Evolutionary conservation across 2,113 vertebrate species (phyloP).

Genomic region (Motacilla alba): DNA sequence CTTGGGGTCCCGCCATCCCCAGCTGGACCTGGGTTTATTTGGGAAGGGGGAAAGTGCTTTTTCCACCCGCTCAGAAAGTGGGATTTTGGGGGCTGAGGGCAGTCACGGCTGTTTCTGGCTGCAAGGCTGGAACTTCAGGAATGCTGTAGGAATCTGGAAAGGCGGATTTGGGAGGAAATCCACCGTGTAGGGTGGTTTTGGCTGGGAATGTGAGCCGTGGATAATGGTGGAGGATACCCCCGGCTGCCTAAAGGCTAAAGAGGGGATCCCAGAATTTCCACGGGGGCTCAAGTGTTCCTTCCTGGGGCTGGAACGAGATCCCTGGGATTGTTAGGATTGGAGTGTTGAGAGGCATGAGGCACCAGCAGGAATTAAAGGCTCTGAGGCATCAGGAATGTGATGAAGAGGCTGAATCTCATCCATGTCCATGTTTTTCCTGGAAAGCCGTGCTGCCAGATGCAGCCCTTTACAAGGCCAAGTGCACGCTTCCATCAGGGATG

Average conservation of each 20-base stretch:
- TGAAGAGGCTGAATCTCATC: not conserved
- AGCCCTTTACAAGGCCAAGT: not conserved
- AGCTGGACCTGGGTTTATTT: not conserved
- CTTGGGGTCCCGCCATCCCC: conserved; percentile 21
- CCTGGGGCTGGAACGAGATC: not conserved
- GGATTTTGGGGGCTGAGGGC: not conserved
- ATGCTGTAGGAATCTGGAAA: not conserved
- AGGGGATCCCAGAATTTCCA: not conserved
- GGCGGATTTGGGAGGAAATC: conserved; percentile 18
- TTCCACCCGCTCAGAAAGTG: accelerated
- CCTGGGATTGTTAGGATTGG: not conserved
- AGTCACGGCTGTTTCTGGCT: not conserved
- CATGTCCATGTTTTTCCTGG: not conserved
- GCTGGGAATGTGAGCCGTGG: not conserved
- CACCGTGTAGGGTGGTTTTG: not conserved
- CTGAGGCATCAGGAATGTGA: not conserved
- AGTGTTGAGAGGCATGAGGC: not conserved
- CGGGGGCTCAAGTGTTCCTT: not conserved
- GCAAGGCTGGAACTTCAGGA: not conserved
- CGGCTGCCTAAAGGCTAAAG: not conserved
- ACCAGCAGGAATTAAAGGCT: not conserved
- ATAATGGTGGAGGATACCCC: not conserved
- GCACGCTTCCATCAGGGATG: not conserved
- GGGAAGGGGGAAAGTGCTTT: not conserved
- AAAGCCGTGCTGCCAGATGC: not conserved